Conservation (phyloP, 2,888 invertebrate genomes). For the Rhabditophanes sp. region DNA sequence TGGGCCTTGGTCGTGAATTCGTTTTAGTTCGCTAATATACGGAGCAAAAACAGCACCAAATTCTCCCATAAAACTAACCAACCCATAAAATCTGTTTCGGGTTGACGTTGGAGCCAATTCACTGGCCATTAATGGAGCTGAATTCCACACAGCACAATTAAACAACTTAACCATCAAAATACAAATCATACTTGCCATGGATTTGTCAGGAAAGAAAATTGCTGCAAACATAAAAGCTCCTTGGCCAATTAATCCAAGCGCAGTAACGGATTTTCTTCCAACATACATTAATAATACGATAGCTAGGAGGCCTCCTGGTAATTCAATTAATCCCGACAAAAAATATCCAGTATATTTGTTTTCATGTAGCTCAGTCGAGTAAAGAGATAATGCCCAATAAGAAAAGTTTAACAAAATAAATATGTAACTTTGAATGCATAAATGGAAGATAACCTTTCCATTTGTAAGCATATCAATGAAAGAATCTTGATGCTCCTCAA, state of each 20-base stretch:
- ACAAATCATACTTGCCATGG: slow-evolving; percentile 17
- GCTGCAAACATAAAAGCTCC: slow-evolving; percentile 14
- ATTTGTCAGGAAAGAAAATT: slow-evolving; percentile 17
- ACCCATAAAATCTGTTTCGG: slow-evolving; percentile 33
- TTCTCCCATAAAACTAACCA: slow-evolving; percentile 33
- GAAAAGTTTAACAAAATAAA: too few species aligned
- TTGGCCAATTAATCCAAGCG: slow-evolving; percentile 13
- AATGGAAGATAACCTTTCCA: slow-evolving; percentile 1
- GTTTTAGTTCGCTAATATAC: slow-evolving; percentile 28
- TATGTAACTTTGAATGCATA: too few species aligned
- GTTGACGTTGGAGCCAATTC: slow-evolving; percentile 32
- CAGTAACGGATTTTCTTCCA: slow-evolving; percentile 16
- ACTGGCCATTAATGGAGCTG: slow-evolving; percentile 25
- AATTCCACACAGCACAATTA: slow-evolving; percentile 34
- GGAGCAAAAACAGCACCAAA: slow-evolving; percentile 36
- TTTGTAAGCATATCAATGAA: background rate
- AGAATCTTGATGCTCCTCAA: too few species aligned
- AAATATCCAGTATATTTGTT: slow-evolving; percentile 39
- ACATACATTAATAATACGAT: slow-evolving; percentile 14
- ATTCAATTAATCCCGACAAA: slow-evolving; percentile 35
- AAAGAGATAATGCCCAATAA: slow-evolving; percentile 40
- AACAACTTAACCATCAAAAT: slow-evolving; percentile 32
- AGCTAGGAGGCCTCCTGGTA: slow-evolving; percentile 29
- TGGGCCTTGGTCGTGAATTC: slow-evolving; percentile 23
- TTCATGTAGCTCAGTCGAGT: slow-evolving; percentile 34